phyloP scores from a whole-genome alignment of 2,888 invertebrate genomes.

The Adela reaumurella region DNA sequence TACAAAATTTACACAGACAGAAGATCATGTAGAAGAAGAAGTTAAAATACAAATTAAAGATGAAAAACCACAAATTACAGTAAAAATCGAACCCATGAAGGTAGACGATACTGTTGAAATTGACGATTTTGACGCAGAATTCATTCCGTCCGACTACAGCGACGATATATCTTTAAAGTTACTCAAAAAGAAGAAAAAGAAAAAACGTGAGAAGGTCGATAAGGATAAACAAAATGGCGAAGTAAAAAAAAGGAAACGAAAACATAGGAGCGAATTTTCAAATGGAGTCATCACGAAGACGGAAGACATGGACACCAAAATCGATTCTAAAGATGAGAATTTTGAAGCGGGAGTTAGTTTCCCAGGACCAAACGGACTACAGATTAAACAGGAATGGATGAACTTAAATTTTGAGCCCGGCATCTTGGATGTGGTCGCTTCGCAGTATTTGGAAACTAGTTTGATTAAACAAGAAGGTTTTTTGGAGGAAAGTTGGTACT shows the following conservation, averaged over 20 bases:
- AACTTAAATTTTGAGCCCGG: background rate
- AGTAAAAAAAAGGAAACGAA: conserved; percentile 11
- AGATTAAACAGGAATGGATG: background rate
- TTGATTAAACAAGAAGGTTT: background rate
- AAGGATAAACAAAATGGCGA: conserved; percentile 1
- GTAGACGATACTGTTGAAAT: background rate
- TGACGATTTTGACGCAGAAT: background rate
- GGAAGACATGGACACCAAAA: conserved; percentile 17
- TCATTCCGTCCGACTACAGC: conserved; percentile 28
- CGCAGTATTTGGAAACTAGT: background rate
- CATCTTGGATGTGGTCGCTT: background rate
- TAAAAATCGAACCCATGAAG: background rate
- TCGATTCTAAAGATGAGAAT: background rate
- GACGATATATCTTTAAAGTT: conserved; percentile 29
- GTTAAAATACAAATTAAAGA: background rate
- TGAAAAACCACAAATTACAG: background rate
- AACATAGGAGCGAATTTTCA: conserved; percentile 11
- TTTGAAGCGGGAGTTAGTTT: background rate
- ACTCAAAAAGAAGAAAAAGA: conserved; percentile 27
- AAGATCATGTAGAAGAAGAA: background rate
- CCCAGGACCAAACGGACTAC: background rate
- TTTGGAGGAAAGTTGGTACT: conserved; percentile 20
- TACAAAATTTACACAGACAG: background rate
- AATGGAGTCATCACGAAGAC: conserved; percentile 6
- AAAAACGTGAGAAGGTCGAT: conserved; percentile 11